phyloP scores from a whole-genome alignment of 2,797 vertebrate genomes.

The Catamblyrhynchus diadema region DNA sequence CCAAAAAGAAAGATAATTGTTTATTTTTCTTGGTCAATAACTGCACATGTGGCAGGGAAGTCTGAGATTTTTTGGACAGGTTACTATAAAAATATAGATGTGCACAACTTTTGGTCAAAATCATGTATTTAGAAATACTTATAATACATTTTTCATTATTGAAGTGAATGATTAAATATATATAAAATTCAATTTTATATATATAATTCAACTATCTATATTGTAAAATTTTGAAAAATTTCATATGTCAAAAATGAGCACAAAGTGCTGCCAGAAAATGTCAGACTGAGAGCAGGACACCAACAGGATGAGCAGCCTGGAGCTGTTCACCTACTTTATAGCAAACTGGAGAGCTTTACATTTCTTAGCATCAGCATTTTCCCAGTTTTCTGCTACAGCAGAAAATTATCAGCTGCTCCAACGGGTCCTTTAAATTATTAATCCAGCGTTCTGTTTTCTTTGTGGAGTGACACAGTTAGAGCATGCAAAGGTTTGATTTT shows the following conservation, averaged over 20 bases:
- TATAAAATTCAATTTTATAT: background rate
- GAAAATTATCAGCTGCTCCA: background rate
- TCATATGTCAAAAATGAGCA: rapidly evolving
- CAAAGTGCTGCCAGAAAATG: background rate
- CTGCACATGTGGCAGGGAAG: background rate
- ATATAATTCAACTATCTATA: background rate
- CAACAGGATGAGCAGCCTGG: background rate
- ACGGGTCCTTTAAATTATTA: background rate
- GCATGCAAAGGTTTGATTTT: background rate
- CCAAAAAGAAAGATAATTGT: background rate
- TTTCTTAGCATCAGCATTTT: background rate
- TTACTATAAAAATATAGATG: background rate
- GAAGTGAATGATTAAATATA: background rate
- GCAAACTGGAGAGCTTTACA: background rate
- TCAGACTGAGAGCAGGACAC: background rate
- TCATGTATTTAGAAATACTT: background rate
- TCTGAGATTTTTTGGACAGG: background rate
- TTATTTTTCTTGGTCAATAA: background rate
- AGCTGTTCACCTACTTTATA: background rate
- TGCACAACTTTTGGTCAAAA: background rate
- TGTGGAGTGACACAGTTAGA: background rate
- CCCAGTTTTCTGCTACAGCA: background rate
- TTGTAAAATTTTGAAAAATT: background rate
- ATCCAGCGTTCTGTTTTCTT: background rate
- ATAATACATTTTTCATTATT: background rate